Evolutionary conservation across 2,888 invertebrate genomes (phyloP), one percentile per base, ranked within the genome.

Genomic region (Cinara cedri): DNA sequence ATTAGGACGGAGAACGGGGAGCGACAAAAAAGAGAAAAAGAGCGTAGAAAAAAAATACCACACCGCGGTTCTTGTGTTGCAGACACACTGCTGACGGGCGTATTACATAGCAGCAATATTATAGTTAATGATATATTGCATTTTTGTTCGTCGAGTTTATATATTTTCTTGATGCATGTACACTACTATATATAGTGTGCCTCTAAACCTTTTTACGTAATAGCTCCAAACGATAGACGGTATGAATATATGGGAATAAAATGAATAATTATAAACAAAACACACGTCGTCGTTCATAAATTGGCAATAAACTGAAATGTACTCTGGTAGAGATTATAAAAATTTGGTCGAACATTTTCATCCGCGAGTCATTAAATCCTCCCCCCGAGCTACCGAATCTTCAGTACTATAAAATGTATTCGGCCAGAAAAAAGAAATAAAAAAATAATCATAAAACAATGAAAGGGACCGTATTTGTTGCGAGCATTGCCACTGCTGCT

Each of bases 131-230:
- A 72, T 72, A 72, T 62, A 72, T 72, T 46, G 62, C 62, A 14
- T 72, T 62, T 72, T 62, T 44, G 71, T 57, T 72, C 60, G 9
- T 62, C 49, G 72, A 72, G 60, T 72, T 62, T 72, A 62, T n/a
- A n/a, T n/a, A n/a, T 72, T 72, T 62, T 6, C 16, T 3, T 51
- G 51, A 46, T 72, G 57, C 19, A 24, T 72, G 19, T 72, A 72
- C 16, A 72, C 72, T 4, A n/a, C 49, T 24, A 51, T 51, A 34
- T 34, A 34, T 14, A 10, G 46, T 8, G 46, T 16, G 16, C 16
- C 16, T 14, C 13, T 62, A 54, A 70, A 70, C 70, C 54, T 54
- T 70, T n/a, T 54, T 42, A 54, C 54, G 70, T 14, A 42, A 70
- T 34, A 70, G 34, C 51, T n/a, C n/a, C n/a, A 70, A 70, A 54